Conservation (phyloP, 2,888 invertebrate genomes). For the Metalampra italica region DNA sequence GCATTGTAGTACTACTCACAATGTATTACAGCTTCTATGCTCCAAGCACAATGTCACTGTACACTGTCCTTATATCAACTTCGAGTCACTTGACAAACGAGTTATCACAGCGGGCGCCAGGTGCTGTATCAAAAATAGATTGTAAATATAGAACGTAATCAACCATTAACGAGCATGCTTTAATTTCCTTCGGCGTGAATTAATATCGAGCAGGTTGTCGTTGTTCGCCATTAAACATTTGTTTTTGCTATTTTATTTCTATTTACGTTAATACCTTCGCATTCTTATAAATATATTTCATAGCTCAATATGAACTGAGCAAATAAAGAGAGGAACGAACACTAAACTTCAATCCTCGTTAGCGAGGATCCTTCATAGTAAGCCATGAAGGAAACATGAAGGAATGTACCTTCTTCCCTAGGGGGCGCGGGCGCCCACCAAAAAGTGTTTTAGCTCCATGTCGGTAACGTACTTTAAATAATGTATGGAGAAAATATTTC, state of each 20-base stretch:
- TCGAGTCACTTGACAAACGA: slow-evolving; percentile 36
- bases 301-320: neutral
- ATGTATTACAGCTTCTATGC: too few species aligned
- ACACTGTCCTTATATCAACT: neutral
- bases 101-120: slow-evolving; percentile 45
- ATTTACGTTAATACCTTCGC: neutral
- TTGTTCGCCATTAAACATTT: slow-evolving; percentile 26
- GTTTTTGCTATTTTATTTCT: slow-evolving; percentile 4
- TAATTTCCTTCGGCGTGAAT: slow-evolving; percentile 45
- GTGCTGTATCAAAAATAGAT: slow-evolving; percentile 52
- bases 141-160: slow-evolving; percentile 46
- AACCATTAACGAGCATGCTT: slow-evolving; percentile 37
- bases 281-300: neutral
- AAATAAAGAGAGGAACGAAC: too few species aligned
- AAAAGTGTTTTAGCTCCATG: too few species aligned
- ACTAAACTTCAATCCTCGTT: too few species aligned
- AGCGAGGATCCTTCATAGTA: too few species aligned
- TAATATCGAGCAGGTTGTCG: slow-evolving; percentile 34
- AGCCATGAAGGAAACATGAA: too few species aligned
- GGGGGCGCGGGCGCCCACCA: too few species aligned
- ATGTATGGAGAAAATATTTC: too few species aligned
- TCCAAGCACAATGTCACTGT: slow-evolving; percentile 26
- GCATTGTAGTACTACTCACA: too few species aligned
- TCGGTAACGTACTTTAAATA: too few species aligned
- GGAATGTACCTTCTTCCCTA: too few species aligned